These are phyloP conservation scores for Sarcophaga bullata DNA, from an alignment of 1,140 invertebrate genomes.

Conservation along the genomic window DNA sequence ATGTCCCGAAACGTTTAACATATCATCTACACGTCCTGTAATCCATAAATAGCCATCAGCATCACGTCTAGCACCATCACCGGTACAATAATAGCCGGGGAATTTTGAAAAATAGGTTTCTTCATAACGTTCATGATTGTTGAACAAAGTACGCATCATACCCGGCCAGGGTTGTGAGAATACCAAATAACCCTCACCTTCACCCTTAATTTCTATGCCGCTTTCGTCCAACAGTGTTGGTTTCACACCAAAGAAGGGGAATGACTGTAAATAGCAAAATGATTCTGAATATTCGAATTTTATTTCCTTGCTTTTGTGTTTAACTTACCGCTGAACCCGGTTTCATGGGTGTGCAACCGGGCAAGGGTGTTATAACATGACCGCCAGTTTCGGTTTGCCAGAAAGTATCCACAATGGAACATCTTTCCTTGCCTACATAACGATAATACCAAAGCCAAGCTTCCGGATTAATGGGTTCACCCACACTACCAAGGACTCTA, in stretches of 20 bases:
- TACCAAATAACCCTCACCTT: conserved; percentile 93
- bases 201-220: conserved; percentile 86
- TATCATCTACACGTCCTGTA: conserved; percentile 96
- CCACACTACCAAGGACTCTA: conserved; percentile 91
- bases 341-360: conserved; percentile 95
- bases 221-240: conserved; percentile 89
- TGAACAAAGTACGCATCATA: conserved; percentile 94
- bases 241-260: conserved; percentile 96
- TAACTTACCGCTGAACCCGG: conserved; percentile 93
- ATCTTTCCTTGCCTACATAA: conserved; percentile 81
- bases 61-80: conserved; percentile 93
- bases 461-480: conserved; percentile 98
- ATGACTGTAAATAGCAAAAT: conserved; percentile 72
- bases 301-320: neutral
- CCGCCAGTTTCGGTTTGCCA: conserved; percentile 99
- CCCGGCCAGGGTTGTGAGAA: conserved; percentile 96
- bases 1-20: conserved; percentile 98
- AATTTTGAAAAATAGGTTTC: conserved; percentile 96
- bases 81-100: conserved; percentile 95
- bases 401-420: conserved; percentile 96
- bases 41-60: conserved; percentile 97
- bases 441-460: conserved; percentile 98
- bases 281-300: neutral
- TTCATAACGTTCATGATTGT: conserved; percentile 92
- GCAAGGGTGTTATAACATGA: conserved; percentile 93